Conservation (phyloP, 2,888 invertebrate genomes). For the Enchytraeus crypticus region DNA sequence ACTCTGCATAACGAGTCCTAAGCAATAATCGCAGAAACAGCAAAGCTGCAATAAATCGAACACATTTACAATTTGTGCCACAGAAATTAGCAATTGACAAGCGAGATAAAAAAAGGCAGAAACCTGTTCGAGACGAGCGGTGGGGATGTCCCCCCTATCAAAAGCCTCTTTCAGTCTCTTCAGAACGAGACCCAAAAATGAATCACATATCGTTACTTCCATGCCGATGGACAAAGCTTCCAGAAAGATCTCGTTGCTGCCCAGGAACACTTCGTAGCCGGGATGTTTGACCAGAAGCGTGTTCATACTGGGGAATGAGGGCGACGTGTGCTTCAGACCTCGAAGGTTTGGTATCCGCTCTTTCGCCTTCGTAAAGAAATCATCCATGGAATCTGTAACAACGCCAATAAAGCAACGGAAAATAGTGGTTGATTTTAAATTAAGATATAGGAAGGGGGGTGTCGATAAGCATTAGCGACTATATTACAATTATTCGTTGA, state of each 20-base stretch:
- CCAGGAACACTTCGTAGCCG: conserved; percentile 35
- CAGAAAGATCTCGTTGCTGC: conserved; percentile 40
- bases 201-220: conserved; percentile 32
- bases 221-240: conserved; percentile 35
- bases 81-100: too few relatives aligned
- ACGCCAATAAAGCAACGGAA: too few relatives aligned
- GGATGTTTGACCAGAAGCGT: conserved; percentile 14
- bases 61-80: too few relatives aligned
- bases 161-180: conserved; percentile 35
- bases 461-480: background rate
- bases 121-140: conserved; percentile 32
- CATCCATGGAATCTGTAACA: conserved; percentile 15
- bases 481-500: background rate
- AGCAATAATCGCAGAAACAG: too few relatives aligned
- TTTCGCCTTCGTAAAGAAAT: conserved; percentile 50
- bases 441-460: too few relatives aligned
- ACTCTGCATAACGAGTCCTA: too few relatives aligned
- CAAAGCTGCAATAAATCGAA: too few relatives aligned
- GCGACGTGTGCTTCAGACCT: conserved; percentile 69
- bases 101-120: too few relatives aligned
- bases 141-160: conserved; percentile 34
- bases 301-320: conserved; percentile 32
- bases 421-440: too few relatives aligned
- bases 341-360: conserved; percentile 62
- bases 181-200: conserved; percentile 33